A percentile compares a stretch with the other conserved stretches of the same genome.
phyloP scores from a whole-genome alignment of 2,113 vertebrate genomes.

The Gallinago jamesoni region DNA sequence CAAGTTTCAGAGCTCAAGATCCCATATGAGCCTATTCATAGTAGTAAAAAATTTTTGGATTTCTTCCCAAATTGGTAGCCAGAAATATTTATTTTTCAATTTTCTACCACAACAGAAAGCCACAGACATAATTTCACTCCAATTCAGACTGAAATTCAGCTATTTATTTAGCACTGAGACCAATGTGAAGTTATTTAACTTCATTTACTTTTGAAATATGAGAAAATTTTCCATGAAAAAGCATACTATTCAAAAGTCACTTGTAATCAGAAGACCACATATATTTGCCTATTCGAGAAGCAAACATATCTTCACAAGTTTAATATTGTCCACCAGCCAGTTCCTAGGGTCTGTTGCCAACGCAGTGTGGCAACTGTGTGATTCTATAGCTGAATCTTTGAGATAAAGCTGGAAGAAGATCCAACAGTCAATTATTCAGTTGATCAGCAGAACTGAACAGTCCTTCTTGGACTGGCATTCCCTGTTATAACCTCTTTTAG shows the following conservation, averaged over 20 bases:
- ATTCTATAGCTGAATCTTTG: background rate
- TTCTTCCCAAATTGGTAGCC: background rate
- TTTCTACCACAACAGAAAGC: background rate
- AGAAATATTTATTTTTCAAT: background rate
- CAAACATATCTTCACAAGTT: background rate
- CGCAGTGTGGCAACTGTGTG: background rate
- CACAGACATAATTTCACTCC: background rate
- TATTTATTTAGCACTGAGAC: background rate
- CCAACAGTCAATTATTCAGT: background rate
- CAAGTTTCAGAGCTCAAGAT: background rate
- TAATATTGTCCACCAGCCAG: background rate
- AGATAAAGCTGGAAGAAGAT: background rate
- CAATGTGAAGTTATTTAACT: background rate
- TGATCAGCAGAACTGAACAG: background rate
- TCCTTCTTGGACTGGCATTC: background rate
- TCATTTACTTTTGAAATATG: background rate
- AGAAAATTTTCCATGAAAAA: background rate
- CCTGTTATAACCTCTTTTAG: background rate
- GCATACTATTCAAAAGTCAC: background rate
- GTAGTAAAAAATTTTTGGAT: background rate
- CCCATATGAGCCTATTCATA: background rate
- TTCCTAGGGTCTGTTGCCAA: background rate
- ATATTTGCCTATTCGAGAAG: background rate
- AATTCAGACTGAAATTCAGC: background rate
- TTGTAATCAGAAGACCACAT: background rate